Evolutionary conservation across 2,888 invertebrate species (phyloP), one percentile per base, ranked within the genome.

Genomic region (Trichopoda pennipes): DNA sequence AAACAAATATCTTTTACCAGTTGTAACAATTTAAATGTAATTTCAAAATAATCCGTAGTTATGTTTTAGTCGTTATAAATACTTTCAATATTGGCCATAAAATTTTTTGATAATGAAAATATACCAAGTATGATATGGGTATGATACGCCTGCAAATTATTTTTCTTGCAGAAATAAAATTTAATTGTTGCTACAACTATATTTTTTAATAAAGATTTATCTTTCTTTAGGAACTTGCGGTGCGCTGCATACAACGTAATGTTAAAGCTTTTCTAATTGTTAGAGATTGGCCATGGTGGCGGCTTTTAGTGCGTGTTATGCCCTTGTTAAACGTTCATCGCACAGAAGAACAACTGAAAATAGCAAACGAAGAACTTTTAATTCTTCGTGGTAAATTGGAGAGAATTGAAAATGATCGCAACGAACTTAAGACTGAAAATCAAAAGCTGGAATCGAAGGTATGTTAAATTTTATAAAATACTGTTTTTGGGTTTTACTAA

Each of bases 201-300:
- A 28, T 28, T 16, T 44, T 16, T 44, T 44, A 38, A 38, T 12
- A 38, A 1, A 14, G 1, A 44, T 14, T 44, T 49, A 19, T 32
- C 19, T 55, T 70, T 19, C 12, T 44, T 47, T 63, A 97, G 92
- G 96, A 97, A 91, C 93, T 96, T 84, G 97, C 97, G 51, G 96
- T 97, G 58, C 93, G 96, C 76, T 99, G 99, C 91, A 96, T 99
- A 85, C 98, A 98, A 91, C 94, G 97, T 85, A 98, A 98, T 93
- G 97, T 98, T 69, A 94, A 96, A 86, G 97, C 97, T 88, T 96
- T 98, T 92, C 93, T 98, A 91, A 94, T 95, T 80, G 97, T 98
- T 17, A 93, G 97, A 53, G 97, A 97, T 91, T 99, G 99, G 99
- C 96, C 97, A 12, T 99, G 99, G 99, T 99, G 99, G 99, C 93